Percentiles rank a stretch among this genome's conserved stretches.
phyloP scores from a whole-genome alignment of 2,113 vertebrate species.

The Tupaia tana region DNA sequence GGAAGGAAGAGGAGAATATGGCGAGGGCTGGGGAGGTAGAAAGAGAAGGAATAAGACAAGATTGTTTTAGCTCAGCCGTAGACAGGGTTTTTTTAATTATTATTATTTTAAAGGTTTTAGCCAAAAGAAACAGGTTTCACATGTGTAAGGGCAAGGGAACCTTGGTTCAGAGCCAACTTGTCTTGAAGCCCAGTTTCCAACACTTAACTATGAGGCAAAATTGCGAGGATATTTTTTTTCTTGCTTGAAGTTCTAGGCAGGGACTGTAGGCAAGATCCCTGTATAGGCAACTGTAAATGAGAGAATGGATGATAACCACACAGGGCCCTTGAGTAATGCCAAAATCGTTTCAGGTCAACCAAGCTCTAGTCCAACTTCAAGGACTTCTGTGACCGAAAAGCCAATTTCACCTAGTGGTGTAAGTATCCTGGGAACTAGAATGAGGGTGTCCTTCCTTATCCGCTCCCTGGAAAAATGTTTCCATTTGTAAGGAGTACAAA shows the following conservation, averaged over 20 bases:
- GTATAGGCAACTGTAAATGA: background rate
- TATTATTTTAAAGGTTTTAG: conserved; percentile 14
- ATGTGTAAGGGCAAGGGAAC: conserved; percentile 48
- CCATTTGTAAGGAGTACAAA: background rate
- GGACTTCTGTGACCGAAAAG: background rate
- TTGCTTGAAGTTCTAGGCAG: background rate
- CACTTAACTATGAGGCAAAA: background rate
- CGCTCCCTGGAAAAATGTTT: conserved; percentile 30
- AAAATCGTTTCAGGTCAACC: background rate
- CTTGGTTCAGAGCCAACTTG: conserved; percentile 46
- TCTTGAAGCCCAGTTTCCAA: conserved; percentile 63
- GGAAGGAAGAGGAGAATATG: background rate
- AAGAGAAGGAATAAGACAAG: background rate
- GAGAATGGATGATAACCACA: background rate
- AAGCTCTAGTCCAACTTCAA: background rate
- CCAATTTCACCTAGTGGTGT: background rate
- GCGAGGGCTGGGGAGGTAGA: background rate
- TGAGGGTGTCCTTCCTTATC: background rate
- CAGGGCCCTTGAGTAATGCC: background rate
- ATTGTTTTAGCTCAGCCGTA: background rate
- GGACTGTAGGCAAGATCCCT: background rate
- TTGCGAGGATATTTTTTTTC: conserved; percentile 4
- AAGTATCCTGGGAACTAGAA: background rate
- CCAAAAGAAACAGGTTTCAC: conserved; percentile 77
- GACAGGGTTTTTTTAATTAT: background rate